phyloP scores from a whole-genome alignment of 2,113 vertebrate species.

The Dipodomys merriami region DNA sequence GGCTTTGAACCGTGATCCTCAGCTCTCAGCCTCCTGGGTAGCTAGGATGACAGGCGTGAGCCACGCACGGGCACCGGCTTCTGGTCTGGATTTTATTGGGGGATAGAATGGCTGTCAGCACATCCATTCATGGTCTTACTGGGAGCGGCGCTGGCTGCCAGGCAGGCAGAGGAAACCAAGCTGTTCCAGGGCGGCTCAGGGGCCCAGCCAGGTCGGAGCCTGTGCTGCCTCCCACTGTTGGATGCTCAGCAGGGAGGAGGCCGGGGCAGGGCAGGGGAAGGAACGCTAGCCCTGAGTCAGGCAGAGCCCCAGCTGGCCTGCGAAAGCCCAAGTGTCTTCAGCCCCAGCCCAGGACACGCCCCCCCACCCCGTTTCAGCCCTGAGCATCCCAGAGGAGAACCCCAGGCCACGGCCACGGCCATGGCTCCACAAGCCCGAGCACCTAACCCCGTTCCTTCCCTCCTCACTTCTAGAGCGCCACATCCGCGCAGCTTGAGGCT shows the following conservation, averaged over 20 bases:
- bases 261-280: not conserved
- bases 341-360: not conserved
- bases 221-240: not conserved
- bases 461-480: not conserved
- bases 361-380: not conserved
- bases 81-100: too few relatives aligned
- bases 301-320: not conserved
- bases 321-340: not conserved
- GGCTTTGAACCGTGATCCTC: too few relatives aligned
- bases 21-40: too few relatives aligned
- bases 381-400: not conserved
- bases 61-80: too few relatives aligned
- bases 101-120: not conserved
- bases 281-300: not conserved
- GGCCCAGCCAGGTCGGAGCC: too few relatives aligned
- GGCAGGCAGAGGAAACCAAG: not conserved
- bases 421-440: fast-evolving
- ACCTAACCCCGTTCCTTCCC: not conserved
- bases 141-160: not conserved
- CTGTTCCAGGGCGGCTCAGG: not conserved
- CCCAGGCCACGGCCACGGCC: too few relatives aligned
- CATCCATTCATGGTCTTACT: not conserved
- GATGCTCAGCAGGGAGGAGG: not conserved
- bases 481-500: not conserved
- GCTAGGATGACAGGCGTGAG: too few relatives aligned